phyloP scores from a whole-genome alignment of 2,888 invertebrate genomes.

The Drosophila pseudotakahashii region DNA sequence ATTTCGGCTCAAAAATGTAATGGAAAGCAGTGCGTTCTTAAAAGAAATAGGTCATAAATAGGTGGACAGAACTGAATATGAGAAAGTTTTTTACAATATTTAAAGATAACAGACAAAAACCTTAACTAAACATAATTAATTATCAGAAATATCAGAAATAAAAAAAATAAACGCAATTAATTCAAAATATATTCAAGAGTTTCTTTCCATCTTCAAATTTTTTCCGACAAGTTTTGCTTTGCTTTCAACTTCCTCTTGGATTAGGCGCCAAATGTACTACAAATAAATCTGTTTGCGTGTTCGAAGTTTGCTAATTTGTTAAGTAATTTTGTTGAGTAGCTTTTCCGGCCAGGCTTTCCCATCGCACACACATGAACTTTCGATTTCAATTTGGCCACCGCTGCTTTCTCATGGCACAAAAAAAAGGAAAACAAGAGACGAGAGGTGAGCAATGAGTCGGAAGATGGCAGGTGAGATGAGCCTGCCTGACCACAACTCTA shows the following conservation, averaged over 20 bases:
- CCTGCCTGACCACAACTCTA: conserved; percentile 40
- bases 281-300: conserved; percentile 15
- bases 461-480: conserved; percentile 29
- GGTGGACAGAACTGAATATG: background rate
- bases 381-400: conserved; percentile 58
- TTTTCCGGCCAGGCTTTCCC: conserved; percentile 38
- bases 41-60: background rate
- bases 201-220: background rate
- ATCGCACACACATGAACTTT: conserved; percentile 50
- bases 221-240: background rate
- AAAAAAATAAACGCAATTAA: no score
- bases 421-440: background rate
- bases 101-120: no score
- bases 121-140: no score
- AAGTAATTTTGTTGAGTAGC: conserved; percentile 28
- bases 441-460: conserved; percentile 20
- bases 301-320: conserved; percentile 30
- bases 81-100: no score
- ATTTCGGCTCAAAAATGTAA: no score
- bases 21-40: background rate
- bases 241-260: conserved; percentile 9
- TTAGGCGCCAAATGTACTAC: conserved; percentile 7
- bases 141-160: no score
- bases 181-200: background rate
- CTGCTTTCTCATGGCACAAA: conserved; percentile 53